These are phyloP conservation scores for Andrena cerasifolii DNA, from an alignment of 1,140 invertebrate species.

Conservation along the genomic window DNA sequence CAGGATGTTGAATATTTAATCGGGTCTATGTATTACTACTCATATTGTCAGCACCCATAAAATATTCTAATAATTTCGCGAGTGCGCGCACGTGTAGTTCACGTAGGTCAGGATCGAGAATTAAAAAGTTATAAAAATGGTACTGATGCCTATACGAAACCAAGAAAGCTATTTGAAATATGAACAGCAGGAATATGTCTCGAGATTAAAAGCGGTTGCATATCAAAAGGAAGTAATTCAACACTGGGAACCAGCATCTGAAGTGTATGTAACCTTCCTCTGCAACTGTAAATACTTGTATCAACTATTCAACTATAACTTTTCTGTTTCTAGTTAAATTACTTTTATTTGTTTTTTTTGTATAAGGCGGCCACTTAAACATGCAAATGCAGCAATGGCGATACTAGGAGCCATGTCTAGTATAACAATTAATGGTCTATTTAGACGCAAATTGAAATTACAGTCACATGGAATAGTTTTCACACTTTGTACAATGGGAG, in stretches of 20 bases:
- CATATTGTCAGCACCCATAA: too few species aligned
- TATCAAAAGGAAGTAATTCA: conserved; percentile 6
- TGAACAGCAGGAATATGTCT: not conserved
- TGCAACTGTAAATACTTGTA: not conserved
- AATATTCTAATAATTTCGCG: too few species aligned
- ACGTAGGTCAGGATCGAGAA: too few species aligned
- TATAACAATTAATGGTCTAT: conserved; percentile 62
- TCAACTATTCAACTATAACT: not conserved
- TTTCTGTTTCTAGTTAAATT: not conserved
- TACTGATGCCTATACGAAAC: not conserved
- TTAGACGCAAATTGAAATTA: conserved; percentile 72
- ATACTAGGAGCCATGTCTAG: conserved; percentile 6
- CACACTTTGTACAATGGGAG: conserved; percentile 30
- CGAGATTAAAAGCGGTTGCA: conserved; percentile 35
- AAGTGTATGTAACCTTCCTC: conserved; percentile 68
- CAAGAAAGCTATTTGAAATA: not conserved
- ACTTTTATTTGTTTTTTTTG: not conserved
- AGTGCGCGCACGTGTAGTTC: too few species aligned
- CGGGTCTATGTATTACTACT: too few species aligned
- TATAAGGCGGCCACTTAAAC: conserved; percentile 63
- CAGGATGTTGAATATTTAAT: too few species aligned
- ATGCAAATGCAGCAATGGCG: conserved; percentile 51
- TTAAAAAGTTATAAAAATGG: not conserved
- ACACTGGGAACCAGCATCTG: conserved; percentile 61
- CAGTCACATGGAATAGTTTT: conserved; percentile 56